Base-by-base conservation (phyloP, 2,888 invertebrate genomes). In the Mesochorus sp. region DNA sequence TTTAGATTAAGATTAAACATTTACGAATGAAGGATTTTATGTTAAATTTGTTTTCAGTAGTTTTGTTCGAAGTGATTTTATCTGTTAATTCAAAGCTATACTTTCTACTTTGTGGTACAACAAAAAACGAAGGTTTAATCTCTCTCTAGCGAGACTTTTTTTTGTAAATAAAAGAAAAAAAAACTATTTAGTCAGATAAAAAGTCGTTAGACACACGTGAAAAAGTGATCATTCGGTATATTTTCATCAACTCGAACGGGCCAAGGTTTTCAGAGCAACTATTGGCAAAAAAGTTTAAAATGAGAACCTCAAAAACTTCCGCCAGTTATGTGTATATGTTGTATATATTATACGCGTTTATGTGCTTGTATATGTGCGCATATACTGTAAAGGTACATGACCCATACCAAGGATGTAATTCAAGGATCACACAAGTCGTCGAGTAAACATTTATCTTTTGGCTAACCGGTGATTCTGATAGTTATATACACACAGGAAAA, bases 361-460 rank as follows among this genome's bases (percentile, higher is more conserved):
- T 21, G n/a, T 19, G 24, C 2, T 6, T 12, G 12, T 61, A 17
- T 61, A n/a, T 44, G 12, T 26, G 8, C 12, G n/a, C n/a, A 42
- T 1, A 28, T 17, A 12, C 10, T 34, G 34, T 17, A 1, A 34
- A 57, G 4, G 8, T 31, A 68, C 44, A 17, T 37, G 37, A 24
- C 14, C n/a, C 17, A 55, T 12, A 47, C 17, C 26, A 1, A 61
- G 3, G 51, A 61, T 53, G 14, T 53, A 71, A 39, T 21, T 42
- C 28, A 19, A 61, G 39, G 39, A 71, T 71, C 21, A n/a, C n/a
- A n/a, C n/a, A 19, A 61, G 42, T 39, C 28, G 49, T 21, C 28
- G 51, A 14, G 61, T 42, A 62, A 71, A 71, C 53, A 53, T 71
- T 71, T 64, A 62, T 62, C 31, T 55, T 44, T 19, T 3, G 42